Evolutionary conservation across 2,888 invertebrate genomes (phyloP), one percentile per base, ranked within the genome.

Genomic region (Heliconius sara): DNA sequence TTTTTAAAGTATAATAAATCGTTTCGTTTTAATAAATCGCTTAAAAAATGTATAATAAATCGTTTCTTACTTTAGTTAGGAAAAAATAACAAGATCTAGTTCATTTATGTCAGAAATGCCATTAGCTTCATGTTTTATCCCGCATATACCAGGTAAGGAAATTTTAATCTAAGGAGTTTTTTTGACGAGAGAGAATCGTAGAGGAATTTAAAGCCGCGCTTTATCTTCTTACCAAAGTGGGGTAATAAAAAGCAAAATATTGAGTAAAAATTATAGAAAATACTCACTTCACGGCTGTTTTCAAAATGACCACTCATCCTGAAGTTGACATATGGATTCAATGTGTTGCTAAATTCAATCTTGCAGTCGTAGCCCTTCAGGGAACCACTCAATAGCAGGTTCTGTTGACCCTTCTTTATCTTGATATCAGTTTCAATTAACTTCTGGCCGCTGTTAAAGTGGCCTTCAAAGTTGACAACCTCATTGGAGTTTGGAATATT

Each of bases 261-360:
- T 34, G 2, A 19, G 30, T 52, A 34, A 57, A 30, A 52, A 27
- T 25, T n/a, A 34, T 57, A 30, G n/a, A 43, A 68, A 34, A 47
- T 65, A 91, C 92, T 92, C 87, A 95, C 95, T 76, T 89, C 86
- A 66, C 89, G 88, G 19, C 87, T 89, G 71, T 88, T 89, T 82
- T 95, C 93, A 80, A 93, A 90, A 78, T 96, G 96, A 85, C 96
- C 96, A 63, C 96, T 95, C 6, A 97, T 47, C 78, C 95, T 96
- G 88, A 97, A 96, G 84, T 96, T 97, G 67, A 96, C 87, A 70
- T 93, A 92, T 0, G 96, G 96, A 85, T 96, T 96, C 74, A 96
- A 90, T 1, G 95, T 95, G 83, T 97, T 96, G 81, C 95, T 90
- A 81, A 96, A 94, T 81, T 96, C 94, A 0, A 96, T 80, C 60